Base-by-base conservation (phyloP, 2,888 invertebrate species). In the Diplolepis rosae region DNA sequence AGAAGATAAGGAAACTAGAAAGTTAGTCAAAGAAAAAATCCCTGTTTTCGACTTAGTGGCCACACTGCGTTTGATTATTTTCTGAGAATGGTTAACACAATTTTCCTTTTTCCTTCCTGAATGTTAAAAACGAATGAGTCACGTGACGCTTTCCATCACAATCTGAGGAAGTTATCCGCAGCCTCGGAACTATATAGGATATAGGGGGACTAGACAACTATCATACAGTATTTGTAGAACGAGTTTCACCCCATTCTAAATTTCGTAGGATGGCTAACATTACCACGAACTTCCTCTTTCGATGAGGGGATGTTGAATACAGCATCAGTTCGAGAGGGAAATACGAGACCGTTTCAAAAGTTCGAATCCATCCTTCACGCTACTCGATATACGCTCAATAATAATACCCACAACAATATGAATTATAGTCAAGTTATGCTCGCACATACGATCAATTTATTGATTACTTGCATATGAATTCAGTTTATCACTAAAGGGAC, bases 161-260 rank as follows among this genome's bases (percentile, higher is more conserved):
- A 4, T 56, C 22, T 39, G n/a, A 61, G 56, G 35, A 61, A 61
- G 56, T 39, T 61, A 61, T 61, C 35, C 35, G n/a, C n/a, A 39
- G 22, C 35, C n/a, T 18, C 18, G 35, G 32, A 56, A 35, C 56
- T 56, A n/a, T n/a, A n/a, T n/a, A n/a, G n/a, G n/a, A n/a, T n/a
- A n/a, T n/a, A n/a, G 32, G 18, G 22, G 54, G 54, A 11, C 9
- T 51, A 27, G 13, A 24, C 13, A n/a, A 56, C 35, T 61, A 39
- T 35, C n/a, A 35, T 56, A 24, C 35, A 35, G 24, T 22, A 18
- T 61, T 61, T 61, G 56, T 61, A 35, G 24, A 7, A 61, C 2
- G 35, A 61, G 56, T 61, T 61, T 35, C 35, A 35, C 56, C 56
- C 56, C 15, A 35, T 61, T 61, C 35, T n/a, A 61, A 61, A 61